Evolutionary conservation across 2,797 vertebrate genomes (phyloP), one percentile per base, ranked within the genome.

Genomic region (Pipistrellus pygmaeus): DNA sequence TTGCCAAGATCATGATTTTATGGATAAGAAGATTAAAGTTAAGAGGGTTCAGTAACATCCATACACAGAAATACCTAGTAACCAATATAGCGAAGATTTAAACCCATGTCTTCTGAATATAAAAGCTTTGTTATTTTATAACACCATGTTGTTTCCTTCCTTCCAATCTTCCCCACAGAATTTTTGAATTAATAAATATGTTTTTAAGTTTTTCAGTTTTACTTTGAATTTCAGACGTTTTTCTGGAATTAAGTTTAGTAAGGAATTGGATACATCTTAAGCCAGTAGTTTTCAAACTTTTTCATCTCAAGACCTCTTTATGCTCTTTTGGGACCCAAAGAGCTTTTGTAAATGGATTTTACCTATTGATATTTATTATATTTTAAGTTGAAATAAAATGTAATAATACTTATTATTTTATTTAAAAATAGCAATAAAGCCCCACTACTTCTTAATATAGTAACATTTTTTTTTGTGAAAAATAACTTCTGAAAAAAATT

Each of bases 371-470:
- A 85, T 72, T 84, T 71, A 53, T 72, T 86, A 5, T 95, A 78
- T 90, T 93, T 96, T 46, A 90, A 94, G 60, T 85, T 89, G 51
- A 93, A 88, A 68, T 93, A 90, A 80, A 94, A 64, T 93, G 4
- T 84, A 81, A 62, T 75, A 41, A 5, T 64, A 27, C 41, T 41
- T 91, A 53, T 85, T 92, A 62, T 87, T 88, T 94, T 69, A 35
- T 66, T 64, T 7, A 17, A 96, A 91, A 72, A 35, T 81, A 88
- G 25, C 21, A 80, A 48, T 82, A 64, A 44, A 71, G 21, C 6
- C 7, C 8, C 5, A 81, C 89, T 76, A 44, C 17, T 38, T 77
- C 7, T 95, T 94, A 88, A 60, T 60, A 57, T 0, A 78, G 18
- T 90, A 90, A 46, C 27, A 6, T 85, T 27, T 82, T 44, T 44